A percentile compares a stretch with the other conserved stretches of the same genome.
phyloP scores from a whole-genome alignment of 1,140 invertebrate genomes.

The Hesperophylax magnus region DNA sequence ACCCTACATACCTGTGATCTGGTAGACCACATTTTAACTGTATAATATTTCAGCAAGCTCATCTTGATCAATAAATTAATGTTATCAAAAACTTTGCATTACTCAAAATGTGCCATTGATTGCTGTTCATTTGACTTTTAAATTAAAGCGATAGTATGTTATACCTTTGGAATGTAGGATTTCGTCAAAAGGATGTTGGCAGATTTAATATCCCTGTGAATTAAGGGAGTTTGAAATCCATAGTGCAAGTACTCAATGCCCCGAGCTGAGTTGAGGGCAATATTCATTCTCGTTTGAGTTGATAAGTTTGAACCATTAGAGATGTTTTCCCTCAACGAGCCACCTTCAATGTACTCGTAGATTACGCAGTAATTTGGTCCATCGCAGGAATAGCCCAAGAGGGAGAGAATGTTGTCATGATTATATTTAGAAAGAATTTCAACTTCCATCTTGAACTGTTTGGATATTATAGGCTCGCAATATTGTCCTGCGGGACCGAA shows the following conservation, averaged over 20 bases:
- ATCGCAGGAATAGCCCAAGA: slow-evolving; percentile 78
- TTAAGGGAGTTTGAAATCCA: slow-evolving; percentile 69
- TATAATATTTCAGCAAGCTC: too few relatives aligned
- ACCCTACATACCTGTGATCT: too few relatives aligned
- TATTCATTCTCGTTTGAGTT: slow-evolving; percentile 71
- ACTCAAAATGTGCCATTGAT: too few relatives aligned
- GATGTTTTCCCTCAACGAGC: slow-evolving; percentile 77
- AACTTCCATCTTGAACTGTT: slow-evolving; percentile 79
- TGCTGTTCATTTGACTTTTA: too few relatives aligned
- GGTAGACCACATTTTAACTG: too few relatives aligned
- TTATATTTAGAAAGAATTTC: slow-evolving; percentile 72
- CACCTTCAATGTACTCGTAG: slow-evolving; percentile 79
- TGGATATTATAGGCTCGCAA: slow-evolving; percentile 65
- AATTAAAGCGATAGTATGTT: too few relatives aligned
- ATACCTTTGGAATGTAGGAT: slow-evolving; percentile 76
- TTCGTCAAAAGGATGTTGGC: slow-evolving; percentile 81
- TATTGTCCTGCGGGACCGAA: slow-evolving; percentile 63
- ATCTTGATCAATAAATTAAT: too few relatives aligned
- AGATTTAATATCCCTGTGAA: slow-evolving; percentile 84
- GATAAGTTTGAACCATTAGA: slow-evolving; percentile 62
- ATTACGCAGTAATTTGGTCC: slow-evolving; percentile 76
- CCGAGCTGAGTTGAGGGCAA: slow-evolving; percentile 74
- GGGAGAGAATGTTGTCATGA: slow-evolving; percentile 77
- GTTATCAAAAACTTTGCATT: too few relatives aligned
- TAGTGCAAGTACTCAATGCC: slow-evolving; percentile 78